A percentile compares a stretch with the other conserved stretches of the same genome.
These are phyloP conservation scores for Pardosa pseudoannulata DNA, from an alignment of 2,888 invertebrate genomes.

Conservation along the genomic window DNA sequence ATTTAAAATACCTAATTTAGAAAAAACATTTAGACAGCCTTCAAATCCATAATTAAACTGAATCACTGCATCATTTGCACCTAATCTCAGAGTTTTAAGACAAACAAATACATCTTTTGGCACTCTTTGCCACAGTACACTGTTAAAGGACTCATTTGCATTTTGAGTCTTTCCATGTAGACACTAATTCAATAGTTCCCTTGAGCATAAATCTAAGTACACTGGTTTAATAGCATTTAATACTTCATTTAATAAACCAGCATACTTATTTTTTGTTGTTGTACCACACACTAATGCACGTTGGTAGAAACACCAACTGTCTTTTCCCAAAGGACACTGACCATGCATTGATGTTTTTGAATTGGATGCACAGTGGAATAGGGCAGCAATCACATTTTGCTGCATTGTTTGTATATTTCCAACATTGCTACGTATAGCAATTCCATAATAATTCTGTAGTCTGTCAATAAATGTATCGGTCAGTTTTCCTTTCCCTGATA, in stretches of 20 bases:
- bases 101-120: background rate
- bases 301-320: slow-evolving; percentile 35
- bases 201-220: background rate
- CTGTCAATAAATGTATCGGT: background rate
- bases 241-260: background rate
- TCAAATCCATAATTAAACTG: background rate
- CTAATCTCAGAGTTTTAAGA: background rate
- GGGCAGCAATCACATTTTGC: slow-evolving; percentile 22
- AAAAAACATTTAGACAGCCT: background rate
- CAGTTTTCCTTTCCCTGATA: slow-evolving; percentile 26
- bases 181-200: background rate
- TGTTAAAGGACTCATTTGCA: slow-evolving; percentile 20
- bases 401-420: background rate
- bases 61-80: background rate
- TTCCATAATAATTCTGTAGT: background rate
- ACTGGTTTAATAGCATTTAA: slow-evolving; percentile 4
- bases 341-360: slow-evolving; percentile 6
- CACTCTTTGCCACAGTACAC: slow-evolving; percentile 14
- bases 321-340: slow-evolving; percentile 12
- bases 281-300: background rate
- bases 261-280: background rate
- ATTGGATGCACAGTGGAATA: slow-evolving; percentile 21
- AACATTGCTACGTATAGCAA: no score
- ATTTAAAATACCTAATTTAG: background rate
- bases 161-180: slow-evolving; percentile 11